Evolutionary conservation across 1,140 invertebrate species (phyloP), one percentile per base, ranked within the genome.

Genomic region (Drosophila kanapiae): DNA sequence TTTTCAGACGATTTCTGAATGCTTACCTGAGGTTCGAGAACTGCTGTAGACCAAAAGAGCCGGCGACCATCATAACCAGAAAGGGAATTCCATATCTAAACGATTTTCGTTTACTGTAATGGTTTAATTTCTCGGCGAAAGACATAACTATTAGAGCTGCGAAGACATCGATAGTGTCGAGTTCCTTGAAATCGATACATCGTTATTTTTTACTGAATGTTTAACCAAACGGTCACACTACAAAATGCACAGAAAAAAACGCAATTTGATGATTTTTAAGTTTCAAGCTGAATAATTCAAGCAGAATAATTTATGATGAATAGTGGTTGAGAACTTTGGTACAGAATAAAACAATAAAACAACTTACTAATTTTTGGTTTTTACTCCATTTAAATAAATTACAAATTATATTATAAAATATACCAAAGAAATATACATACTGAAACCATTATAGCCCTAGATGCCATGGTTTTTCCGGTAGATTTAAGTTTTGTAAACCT

Each of bases 11-110:
- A 18, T 49, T 57, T 18, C 4, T 33, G 13, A 35, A 18, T 65
- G 40, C 27, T 78, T 93, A 96, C 95, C 95, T 95, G 62, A 96
- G 77, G 81, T 94, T 93, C 8, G 96, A 93, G 93, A 96, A 96
- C 93, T 96, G 94, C 85, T 93, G 94, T n/a, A 96, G 86, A 14
- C 95, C 95, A 91, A 96, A 95, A 1, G 96, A 96, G 62, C 95
- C 96, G 43, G 95, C 95, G 48, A 96, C 78, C 37, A 96, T 92
- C 59, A 96, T 94, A 43, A 96, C 56, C 8, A 96, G 78, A 91
- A 96, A 96, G 8, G 96, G 96, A 29, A 96, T 62, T 16, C 95
- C 95, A 79, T 92, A 93, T 65, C 82, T 91, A 40, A 93, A 57
- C 16, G 83, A 91, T 57, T 91, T 93, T 38, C 59, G 69, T 57